A percentile compares a stretch with the other conserved stretches of the same genome.
Conservation (phyloP, 2,797 vertebrate genomes). For the Lacerta bilineata region DNA sequence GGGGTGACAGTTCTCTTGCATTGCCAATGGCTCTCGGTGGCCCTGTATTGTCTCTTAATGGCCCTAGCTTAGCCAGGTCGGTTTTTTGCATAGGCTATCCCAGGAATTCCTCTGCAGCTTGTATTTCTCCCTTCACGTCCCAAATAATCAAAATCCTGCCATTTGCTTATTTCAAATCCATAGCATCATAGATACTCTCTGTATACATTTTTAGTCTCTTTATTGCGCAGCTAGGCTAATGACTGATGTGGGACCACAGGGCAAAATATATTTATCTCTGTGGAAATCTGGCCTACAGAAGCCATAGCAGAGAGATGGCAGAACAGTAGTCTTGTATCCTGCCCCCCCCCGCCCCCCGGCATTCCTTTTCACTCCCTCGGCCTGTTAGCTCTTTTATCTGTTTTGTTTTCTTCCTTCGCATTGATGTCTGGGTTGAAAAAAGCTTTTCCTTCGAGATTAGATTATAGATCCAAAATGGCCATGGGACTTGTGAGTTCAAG, state of each 20-base stretch:
- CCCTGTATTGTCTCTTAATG: too few relatives aligned
- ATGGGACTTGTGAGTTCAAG: not conserved
- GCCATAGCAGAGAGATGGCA: not conserved
- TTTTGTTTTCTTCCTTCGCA: not conserved
- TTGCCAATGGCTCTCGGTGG: too few relatives aligned
- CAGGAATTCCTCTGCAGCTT: too few relatives aligned
- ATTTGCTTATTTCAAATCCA: too few relatives aligned
- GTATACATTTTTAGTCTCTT: not conserved
- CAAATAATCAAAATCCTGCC: too few relatives aligned
- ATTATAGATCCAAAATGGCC: not conserved
- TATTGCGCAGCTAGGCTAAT: not conserved
- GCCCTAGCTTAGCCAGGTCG: too few relatives aligned
- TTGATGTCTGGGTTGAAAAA: not conserved
- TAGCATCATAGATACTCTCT: too few relatives aligned
- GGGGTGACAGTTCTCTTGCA: too few relatives aligned
- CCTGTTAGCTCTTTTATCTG: not conserved
- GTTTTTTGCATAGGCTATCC: too few relatives aligned
- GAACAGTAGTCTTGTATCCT: not conserved
- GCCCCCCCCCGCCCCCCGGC: too few relatives aligned
- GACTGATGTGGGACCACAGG: not conserved
- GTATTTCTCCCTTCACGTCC: too few relatives aligned
- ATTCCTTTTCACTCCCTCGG: not conserved
- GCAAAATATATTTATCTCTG: not conserved
- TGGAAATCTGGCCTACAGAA: not conserved
- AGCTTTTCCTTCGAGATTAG: constrained; percentile 6